Evolutionary conservation across 1,140 invertebrate genomes (phyloP).

Genomic region (Elymnias hypermnestra): DNA sequence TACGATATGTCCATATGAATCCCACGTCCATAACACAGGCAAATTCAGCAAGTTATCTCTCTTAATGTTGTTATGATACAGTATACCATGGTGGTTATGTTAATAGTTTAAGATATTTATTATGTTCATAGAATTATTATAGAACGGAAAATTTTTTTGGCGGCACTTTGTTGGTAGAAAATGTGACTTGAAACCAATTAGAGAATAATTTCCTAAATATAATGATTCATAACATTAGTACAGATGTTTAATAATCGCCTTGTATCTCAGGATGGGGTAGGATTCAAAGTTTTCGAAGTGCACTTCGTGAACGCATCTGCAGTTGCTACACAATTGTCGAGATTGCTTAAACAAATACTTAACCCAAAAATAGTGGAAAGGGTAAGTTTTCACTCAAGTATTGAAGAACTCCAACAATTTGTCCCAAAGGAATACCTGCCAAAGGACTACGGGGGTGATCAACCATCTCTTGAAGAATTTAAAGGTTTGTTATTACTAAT

Average conservation of each 20-base stretch:
- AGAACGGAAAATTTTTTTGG: too few relatives aligned
- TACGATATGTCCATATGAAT: too few relatives aligned
- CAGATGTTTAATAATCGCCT: neutral
- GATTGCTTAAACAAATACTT: conserved; percentile 62
- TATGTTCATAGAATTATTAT: too few relatives aligned
- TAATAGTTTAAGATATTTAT: too few relatives aligned
- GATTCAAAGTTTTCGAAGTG: conserved; percentile 34
- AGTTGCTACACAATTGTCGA: conserved; percentile 27
- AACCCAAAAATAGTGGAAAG: conserved; percentile 68
- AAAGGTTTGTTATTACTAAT: conserved; percentile 40
- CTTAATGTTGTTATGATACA: too few relatives aligned
- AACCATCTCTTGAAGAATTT: conserved; percentile 41
- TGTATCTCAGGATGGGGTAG: conserved; percentile 39
- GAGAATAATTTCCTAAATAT: too few relatives aligned
- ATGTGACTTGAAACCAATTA: too few relatives aligned
- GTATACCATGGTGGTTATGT: too few relatives aligned
- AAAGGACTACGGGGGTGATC: conserved; percentile 70
- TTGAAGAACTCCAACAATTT: conserved; percentile 62
- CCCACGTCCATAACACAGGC: too few relatives aligned
- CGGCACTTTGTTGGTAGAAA: too few relatives aligned
- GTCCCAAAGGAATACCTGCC: conserved; percentile 72
- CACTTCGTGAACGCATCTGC: conserved; percentile 36
- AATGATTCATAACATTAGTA: too few relatives aligned
- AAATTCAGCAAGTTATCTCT: too few relatives aligned
- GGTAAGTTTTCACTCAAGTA: conserved; percentile 51